A percentile compares a stretch with the other conserved stretches of the same genome.
Conservation (phyloP, 2,888 invertebrate species). For the Troides oblongomaculatus region DNA sequence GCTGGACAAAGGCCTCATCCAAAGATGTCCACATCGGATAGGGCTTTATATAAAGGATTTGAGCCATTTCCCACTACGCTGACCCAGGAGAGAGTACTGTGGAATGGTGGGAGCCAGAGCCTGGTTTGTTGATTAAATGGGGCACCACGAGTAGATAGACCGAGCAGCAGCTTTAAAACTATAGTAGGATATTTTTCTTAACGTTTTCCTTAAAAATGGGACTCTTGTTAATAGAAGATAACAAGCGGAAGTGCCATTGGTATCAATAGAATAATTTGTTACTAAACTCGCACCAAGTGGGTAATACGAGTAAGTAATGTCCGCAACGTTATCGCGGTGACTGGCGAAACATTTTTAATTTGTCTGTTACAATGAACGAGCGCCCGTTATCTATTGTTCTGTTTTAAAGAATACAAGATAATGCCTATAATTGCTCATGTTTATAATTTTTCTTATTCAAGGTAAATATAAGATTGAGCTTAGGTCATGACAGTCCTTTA, state of each 20-base stretch:
- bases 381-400: background rate
- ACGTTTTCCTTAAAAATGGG: conserved; percentile 7
- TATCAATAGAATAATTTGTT: conserved; percentile 31
- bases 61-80: too few relatives aligned
- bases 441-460: too few relatives aligned
- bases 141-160: too few relatives aligned
- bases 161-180: background rate
- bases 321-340: background rate
- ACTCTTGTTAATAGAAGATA: conserved; percentile 15
- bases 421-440: background rate
- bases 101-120: too few relatives aligned
- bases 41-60: too few relatives aligned
- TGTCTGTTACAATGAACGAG: background rate
- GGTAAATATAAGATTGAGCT: too few relatives aligned
- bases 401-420: background rate
- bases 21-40: too few relatives aligned
- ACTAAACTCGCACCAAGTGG: conserved; percentile 21
- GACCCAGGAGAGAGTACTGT: too few relatives aligned
- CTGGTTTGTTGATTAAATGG: too few relatives aligned
- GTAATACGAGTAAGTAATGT: conserved; percentile 9
- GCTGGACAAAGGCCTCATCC: too few relatives aligned
- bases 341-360: background rate
- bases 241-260: conserved; percentile 18
- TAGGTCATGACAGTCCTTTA: too few relatives aligned
- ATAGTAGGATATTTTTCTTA: conserved; percentile 1